These are phyloP conservation scores for Drosophila pseudoobscura DNA, from an alignment of 1,140 invertebrate species.

Conservation along the genomic window DNA sequence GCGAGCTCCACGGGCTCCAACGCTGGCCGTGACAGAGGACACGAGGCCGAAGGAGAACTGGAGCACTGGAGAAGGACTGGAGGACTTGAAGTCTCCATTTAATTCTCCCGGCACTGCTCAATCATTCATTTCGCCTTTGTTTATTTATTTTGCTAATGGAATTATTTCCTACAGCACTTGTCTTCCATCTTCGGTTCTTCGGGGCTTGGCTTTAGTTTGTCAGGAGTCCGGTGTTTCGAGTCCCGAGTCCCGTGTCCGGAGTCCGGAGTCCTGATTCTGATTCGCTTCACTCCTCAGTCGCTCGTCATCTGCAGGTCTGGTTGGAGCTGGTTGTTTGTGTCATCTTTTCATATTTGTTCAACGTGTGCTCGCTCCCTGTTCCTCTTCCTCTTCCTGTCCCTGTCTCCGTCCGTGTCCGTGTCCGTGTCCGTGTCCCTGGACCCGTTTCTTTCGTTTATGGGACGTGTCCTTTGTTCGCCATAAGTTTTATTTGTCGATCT, in stretches of 20 bases:
- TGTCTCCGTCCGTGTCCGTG: neutral
- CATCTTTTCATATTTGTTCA: constrained; percentile 49
- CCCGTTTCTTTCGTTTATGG: constrained; percentile 22
- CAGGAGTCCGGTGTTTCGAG: neutral
- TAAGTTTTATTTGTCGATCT: constrained; percentile 25
- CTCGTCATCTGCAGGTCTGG: constrained; percentile 6
- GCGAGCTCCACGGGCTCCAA: constrained; percentile 18
- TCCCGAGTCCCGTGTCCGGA: neutral
- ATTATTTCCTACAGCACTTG: constrained; percentile 57
- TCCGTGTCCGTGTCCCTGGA: neutral
- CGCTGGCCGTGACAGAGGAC: constrained; percentile 23
- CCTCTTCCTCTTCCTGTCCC: neutral
- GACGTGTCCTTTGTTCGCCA: constrained; percentile 47
- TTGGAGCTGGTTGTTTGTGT: constrained; percentile 16
- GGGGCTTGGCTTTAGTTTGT: neutral
- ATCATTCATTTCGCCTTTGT: constrained; percentile 74
- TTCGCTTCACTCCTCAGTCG: too few species aligned
- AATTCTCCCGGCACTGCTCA: constrained; percentile 49
- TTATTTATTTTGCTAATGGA: constrained; percentile 80
- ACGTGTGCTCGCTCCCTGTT: constrained; percentile 30
- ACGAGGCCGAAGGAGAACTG: neutral
- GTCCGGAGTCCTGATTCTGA: constrained; percentile 1
- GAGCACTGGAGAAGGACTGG: neutral
- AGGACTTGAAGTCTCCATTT: constrained; percentile 39
- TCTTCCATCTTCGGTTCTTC: neutral